Percentiles rank a stretch among this genome's conserved stretches.
Evolutionary conservation across 2,113 vertebrate species (phyloP).

Genomic region (Columba janthina): DNA sequence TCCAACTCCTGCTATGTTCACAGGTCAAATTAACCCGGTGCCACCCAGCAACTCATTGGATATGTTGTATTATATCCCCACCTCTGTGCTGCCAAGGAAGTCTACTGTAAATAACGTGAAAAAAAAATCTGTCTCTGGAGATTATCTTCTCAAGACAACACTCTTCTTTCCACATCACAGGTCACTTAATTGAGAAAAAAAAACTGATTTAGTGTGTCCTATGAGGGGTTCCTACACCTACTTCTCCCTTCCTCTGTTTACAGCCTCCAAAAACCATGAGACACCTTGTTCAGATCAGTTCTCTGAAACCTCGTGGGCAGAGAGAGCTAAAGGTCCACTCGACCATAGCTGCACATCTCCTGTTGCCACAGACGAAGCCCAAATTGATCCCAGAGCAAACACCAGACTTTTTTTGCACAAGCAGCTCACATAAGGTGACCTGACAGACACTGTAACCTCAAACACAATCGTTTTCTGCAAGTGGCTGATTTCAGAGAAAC

Average conservation of each 20-base stretch:
- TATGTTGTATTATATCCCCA: background rate
- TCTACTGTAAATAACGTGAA: background rate
- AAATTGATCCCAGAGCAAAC: background rate
- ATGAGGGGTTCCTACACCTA: background rate
- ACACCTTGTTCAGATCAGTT: background rate
- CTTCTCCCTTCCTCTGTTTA: background rate
- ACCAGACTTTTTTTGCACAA: background rate
- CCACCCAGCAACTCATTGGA: background rate
- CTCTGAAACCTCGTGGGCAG: background rate
- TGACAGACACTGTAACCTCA: background rate
- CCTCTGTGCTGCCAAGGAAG: background rate
- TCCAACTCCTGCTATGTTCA: background rate
- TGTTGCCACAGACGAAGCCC: background rate
- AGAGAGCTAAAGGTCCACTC: slow-evolving; percentile 25
- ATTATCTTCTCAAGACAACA: background rate
- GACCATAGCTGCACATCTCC: background rate
- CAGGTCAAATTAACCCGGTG: background rate
- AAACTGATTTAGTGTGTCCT: background rate
- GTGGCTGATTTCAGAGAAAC: background rate
- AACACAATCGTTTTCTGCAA: accelerated
- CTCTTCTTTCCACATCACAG: background rate
- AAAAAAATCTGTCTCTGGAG: background rate
- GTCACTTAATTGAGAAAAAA: background rate
- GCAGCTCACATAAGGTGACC: background rate
- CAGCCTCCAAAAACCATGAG: background rate